These are phyloP conservation scores for Collichthys lucidus DNA, from an alignment of 2,113 vertebrate species.

Conservation along the genomic window DNA sequence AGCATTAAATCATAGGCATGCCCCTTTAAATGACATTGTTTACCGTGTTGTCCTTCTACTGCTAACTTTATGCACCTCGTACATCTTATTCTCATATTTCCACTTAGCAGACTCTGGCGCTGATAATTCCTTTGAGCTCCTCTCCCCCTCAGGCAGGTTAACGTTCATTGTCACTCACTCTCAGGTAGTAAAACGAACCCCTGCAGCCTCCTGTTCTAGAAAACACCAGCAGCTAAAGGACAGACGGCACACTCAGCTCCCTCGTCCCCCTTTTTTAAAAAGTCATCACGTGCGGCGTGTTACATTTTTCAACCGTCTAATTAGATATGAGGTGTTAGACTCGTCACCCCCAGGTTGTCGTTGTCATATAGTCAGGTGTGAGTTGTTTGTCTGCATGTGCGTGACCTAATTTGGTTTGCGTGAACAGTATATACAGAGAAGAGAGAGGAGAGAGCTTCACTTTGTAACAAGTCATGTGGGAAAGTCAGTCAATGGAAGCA, in stretches of 20 bases:
- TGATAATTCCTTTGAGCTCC: slow-evolving; percentile 43
- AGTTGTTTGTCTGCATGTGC: background rate
- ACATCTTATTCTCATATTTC: slow-evolving; percentile 13
- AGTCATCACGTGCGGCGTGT: background rate
- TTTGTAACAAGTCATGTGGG: background rate
- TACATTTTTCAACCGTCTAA: background rate
- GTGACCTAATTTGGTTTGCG: slow-evolving; percentile 19
- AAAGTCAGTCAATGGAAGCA: background rate
- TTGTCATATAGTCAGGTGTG: background rate
- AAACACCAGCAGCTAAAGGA: background rate
- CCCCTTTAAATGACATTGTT: background rate
- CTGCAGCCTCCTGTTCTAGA: background rate
- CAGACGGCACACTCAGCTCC: background rate
- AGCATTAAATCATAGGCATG: background rate
- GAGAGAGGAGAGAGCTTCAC: too few relatives aligned
- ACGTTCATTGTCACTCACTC: background rate
- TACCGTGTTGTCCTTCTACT: background rate
- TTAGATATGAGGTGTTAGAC: background rate
- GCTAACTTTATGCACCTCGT: background rate
- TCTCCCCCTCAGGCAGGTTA: slow-evolving; percentile 6
- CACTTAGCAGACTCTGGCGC: background rate
- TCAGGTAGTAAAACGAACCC: background rate
- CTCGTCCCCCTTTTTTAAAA: background rate
- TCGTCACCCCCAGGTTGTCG: background rate
- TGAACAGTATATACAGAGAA: slow-evolving; percentile 3